Conservation (phyloP, 2,797 vertebrate species). For the Melanogrammus aeglefinus region DNA sequence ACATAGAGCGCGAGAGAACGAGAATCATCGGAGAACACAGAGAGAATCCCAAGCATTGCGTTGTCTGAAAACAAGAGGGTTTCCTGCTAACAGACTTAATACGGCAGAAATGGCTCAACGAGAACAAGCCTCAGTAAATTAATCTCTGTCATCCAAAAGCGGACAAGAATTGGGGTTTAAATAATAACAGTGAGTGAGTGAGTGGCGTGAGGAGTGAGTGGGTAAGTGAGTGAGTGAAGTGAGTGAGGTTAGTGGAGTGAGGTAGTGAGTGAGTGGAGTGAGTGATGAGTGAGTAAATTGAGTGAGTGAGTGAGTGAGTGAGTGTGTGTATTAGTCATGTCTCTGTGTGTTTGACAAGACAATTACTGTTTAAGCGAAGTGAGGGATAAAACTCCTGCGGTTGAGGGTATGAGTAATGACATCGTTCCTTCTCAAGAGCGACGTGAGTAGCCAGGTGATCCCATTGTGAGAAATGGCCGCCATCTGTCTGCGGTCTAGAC, state of each 20-base stretch:
- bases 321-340: neutral
- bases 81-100: conserved; percentile 8
- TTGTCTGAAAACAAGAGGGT: neutral
- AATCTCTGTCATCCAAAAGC: conserved; percentile 61
- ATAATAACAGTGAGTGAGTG: conserved; percentile 41
- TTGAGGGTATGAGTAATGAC: neutral
- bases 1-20: neutral
- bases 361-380: neutral
- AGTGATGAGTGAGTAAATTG: too few species aligned
- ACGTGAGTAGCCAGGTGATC: neutral
- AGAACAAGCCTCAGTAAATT: conserved; percentile 46
- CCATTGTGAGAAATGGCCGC: neutral
- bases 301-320: too few species aligned
- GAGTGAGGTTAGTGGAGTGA: too few species aligned
- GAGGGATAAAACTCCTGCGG: neutral
- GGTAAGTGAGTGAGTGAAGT: neutral
- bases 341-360: neutral
- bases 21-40: neutral
- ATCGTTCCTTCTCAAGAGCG: neutral
- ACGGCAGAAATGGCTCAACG: conserved; percentile 47
- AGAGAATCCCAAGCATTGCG: neutral
- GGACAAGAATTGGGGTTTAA: conserved; percentile 23
- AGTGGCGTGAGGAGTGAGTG: neutral
- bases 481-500: neutral
- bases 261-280: neutral